Conservation (phyloP, 2,888 invertebrate genomes). For the Leuctra nigra region DNA sequence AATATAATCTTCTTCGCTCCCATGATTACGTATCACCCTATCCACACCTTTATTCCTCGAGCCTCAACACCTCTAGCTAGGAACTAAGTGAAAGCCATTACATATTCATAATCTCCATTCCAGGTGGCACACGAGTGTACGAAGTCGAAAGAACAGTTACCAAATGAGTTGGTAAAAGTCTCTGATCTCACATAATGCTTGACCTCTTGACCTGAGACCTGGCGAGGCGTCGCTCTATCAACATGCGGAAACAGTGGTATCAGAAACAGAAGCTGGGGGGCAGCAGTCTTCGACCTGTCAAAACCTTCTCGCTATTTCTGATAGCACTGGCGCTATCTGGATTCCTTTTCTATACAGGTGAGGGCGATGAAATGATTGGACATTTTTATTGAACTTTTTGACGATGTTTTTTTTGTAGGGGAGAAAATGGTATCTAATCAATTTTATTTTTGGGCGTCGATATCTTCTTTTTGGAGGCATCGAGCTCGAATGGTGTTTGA, state of each 20-base stretch:
- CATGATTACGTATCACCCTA: too few relatives aligned
- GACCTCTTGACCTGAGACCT: not conserved
- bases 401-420: too few relatives aligned
- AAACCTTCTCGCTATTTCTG: slow-evolving; percentile 3
- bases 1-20: too few relatives aligned
- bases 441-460: too few relatives aligned
- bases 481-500: too few relatives aligned
- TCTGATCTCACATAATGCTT: not conserved
- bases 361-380: not conserved
- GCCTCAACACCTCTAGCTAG: too few relatives aligned
- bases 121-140: not conserved
- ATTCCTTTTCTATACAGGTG: slow-evolving; percentile 18
- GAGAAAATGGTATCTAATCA: too few relatives aligned
- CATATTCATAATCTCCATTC: not conserved
- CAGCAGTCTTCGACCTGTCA: not conserved
- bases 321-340: slow-evolving; percentile 13
- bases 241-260: not conserved
- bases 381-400: too few relatives aligned
- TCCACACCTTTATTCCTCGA: too few relatives aligned
- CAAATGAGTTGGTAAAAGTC: slow-evolving; percentile 1
- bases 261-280: not conserved
- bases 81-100: not conserved
- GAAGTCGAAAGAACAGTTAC: not conserved
- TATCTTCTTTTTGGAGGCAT: too few relatives aligned
- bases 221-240: not conserved